Evolutionary conservation across 2,113 vertebrate species (phyloP), one percentile per base, ranked within the genome.

Genomic region (Lethenteron reissneri): DNA sequence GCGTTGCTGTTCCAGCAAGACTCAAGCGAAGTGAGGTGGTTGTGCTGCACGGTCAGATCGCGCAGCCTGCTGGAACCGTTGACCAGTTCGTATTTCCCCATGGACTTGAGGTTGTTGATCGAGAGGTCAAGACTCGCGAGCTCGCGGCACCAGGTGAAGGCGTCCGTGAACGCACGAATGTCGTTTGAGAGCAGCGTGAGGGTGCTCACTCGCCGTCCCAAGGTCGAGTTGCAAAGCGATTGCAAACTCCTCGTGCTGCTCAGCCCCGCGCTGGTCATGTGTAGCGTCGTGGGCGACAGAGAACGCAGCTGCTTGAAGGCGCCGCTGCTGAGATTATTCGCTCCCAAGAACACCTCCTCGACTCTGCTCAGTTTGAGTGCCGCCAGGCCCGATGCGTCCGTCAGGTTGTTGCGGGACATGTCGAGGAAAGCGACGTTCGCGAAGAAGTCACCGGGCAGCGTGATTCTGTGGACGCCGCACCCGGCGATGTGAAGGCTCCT

Each of bases 41-140:
- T 89, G 72, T 86, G 84, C 58, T 89, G 86, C 2, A 75, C 73
- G 56, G 7, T 75, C 14, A 88, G 57, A 0, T 1, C 76, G 1
- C 8, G 9, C 59, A 86, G 71, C 0, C 3, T 0, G 3, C 0
- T 11, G 1, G 58, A 77, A 3, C 14, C 41, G 0, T 10, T 15
- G 3, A 72, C 13, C 56, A 81, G 73, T 57, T 72, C 2, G 10
- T 84, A 76, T 13, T 84, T 86, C 0, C 0, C 8, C 56, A 72
- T 2, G 0, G 0, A 1, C 12, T 74, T 77, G 10, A 88, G 70
- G 0, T 72, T 10, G 25, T 86, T 88, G 3, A 3, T 57, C 0
- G 86, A 86, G 1, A 89, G 56, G 11, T 86, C 81, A 73, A 88
- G 58, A 12, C 19, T 0, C 1, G 0, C 75, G 21, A 82, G 73